phyloP scores from a whole-genome alignment of 1,140 invertebrate genomes.

The Ruditapes philippinarum region DNA sequence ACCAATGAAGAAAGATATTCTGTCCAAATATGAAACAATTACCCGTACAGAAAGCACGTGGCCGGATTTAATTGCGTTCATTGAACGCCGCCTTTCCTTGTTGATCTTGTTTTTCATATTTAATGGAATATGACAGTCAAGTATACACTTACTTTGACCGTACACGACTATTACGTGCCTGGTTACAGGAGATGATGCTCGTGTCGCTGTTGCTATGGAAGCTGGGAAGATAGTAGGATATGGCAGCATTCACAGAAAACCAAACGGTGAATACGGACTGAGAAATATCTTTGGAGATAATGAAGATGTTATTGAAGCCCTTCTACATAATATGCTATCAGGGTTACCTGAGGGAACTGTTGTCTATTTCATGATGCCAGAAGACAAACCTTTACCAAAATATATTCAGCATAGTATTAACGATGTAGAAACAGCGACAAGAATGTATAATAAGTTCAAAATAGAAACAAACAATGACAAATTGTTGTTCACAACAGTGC shows the following conservation, averaged over 20 bases:
- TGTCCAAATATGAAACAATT: not conserved
- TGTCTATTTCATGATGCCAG: not conserved
- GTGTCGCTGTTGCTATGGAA: not conserved
- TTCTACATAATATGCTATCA: slow-evolving; percentile 6
- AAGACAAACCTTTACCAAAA: slow-evolving; percentile 34
- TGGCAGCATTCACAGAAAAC: slow-evolving; percentile 34
- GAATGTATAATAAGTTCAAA: slow-evolving; percentile 40
- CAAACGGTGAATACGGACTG: not conserved
- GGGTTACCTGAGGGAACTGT: not conserved
- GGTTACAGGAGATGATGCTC: not conserved
- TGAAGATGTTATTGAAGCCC: slow-evolving; percentile 34
- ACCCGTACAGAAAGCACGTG: not conserved
- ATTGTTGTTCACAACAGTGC: slow-evolving; percentile 38
- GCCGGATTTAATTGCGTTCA: no score
- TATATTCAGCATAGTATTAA: slow-evolving; percentile 17
- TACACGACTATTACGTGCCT: slow-evolving; percentile 13
- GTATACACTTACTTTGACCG: slow-evolving; percentile 38
- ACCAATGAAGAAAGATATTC: not conserved
- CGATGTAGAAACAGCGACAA: not conserved
- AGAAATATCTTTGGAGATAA: slow-evolving; percentile 36
- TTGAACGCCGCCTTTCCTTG: no score
- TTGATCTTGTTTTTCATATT: no score
- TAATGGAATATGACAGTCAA: slow-evolving; percentile 22
- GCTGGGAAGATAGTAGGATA: slow-evolving; percentile 21
- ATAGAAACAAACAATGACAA: slow-evolving; percentile 30